Base-by-base conservation (phyloP, 2,113 vertebrate genomes). In the Leptobrachium ailaonicum region DNA sequence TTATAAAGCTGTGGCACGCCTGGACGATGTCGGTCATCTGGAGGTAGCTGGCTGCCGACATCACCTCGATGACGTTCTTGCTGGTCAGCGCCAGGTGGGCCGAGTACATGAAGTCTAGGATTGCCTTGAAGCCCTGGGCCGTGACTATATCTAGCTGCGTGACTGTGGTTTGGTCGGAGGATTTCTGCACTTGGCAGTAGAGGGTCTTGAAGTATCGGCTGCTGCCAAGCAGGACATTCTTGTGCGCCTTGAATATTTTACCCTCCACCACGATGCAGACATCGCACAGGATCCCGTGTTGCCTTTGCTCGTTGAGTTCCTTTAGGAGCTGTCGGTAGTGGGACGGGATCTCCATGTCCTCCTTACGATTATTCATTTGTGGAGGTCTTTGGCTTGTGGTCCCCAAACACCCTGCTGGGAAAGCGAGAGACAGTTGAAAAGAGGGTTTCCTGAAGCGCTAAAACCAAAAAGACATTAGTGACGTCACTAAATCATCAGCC, bases 21-120 rank as follows among this genome's bases (percentile, higher is more conserved):
- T 98, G 97, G 13, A 99, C 98, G 0, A 99, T 98, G 85, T 99
- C 98, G 0, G 98, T 99, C 98, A 99, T 99, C 86, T 99, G 98
- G 85, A 99, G 92, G 83, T 98, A 99, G 91, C 98, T 99, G 77
- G 98, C 98, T 0, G 98, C 98, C 0, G 98, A 99, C 98, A 99
- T 99, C 80, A 99, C 98, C 88, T 99, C 98, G 0, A 99, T 99
- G 85, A 98, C 97, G 2, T 99, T 99, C 82, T 97, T 93, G 89
- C 98, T 98, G 88, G 96, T 99, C 85, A 99, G 94, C 0, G 96
- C 96, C 5, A 99, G 92, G 89, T 97, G 98, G 0, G 97, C 98
- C 0, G 98, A 99, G 64, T 99, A 99, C 97, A 99, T 99, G 91
- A 99, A 99, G 92, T 99, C 98, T 70, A 99, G 94, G 87, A 99